A percentile compares a stretch with the other conserved stretches of the same genome.
phyloP scores from a whole-genome alignment of 2,888 invertebrate species.

The Neoitamus cyanurus region DNA sequence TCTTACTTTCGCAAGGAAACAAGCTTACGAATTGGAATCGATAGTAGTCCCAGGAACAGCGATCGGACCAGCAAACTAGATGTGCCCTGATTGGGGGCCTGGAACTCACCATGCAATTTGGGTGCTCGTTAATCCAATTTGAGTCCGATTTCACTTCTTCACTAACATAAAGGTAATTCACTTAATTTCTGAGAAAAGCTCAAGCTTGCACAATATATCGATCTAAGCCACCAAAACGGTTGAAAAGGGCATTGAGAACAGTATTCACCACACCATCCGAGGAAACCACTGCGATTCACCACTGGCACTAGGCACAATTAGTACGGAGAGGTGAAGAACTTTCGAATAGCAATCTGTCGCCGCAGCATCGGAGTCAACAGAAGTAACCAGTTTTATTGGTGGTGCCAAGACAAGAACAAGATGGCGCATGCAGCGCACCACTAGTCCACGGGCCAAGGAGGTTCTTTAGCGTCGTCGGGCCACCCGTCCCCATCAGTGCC shows the following conservation, averaged over 20 bases:
- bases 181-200: conserved; percentile 19
- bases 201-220: conserved; percentile 35
- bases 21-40: background rate
- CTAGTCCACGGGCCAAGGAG: conserved; percentile 19
- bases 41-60: background rate
- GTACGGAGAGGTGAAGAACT: background rate
- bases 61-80: background rate
- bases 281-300: background rate
- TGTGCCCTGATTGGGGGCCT: background rate
- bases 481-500: background rate
- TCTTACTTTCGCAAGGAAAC: background rate
- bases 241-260: conserved; percentile 7
- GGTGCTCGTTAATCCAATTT: conserved; percentile 28
- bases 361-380: background rate
- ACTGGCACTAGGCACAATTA: conserved; percentile 16
- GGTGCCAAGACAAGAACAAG: conserved; percentile 20
- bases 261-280: background rate
- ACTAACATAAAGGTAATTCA: conserved; percentile 9
- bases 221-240: conserved; percentile 19
- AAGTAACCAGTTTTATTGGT: conserved; percentile 29
- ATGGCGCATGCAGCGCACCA: conserved; percentile 17
- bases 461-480: conserved; percentile 2
- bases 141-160: background rate
- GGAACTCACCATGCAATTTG: background rate
- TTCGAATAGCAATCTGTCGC: background rate